Percentiles rank a stretch among this genome's conserved stretches.
Evolutionary conservation across 2,888 invertebrate species (phyloP).

Genomic region (Andrena trimmerana): DNA sequence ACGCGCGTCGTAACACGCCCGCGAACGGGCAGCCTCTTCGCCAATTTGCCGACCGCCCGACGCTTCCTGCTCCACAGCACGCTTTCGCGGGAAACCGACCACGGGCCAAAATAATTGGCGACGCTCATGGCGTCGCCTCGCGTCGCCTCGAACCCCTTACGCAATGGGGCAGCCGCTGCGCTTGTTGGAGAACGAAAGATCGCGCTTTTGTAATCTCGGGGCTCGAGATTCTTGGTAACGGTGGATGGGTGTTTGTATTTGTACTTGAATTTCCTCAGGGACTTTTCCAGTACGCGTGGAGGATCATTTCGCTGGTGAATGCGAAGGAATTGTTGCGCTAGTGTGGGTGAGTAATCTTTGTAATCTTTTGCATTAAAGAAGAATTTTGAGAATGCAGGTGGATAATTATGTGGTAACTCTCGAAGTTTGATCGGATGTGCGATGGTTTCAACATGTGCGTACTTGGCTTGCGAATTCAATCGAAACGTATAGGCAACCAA

Average conservation of each 20-base stretch:
- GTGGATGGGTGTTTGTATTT: no score
- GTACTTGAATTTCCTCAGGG: no score
- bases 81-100: slow-evolving; percentile 40
- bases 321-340: no score
- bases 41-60: slow-evolving; percentile 27
- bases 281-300: no score
- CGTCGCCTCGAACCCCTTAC: slow-evolving; percentile 34
- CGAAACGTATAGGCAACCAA: not conserved
- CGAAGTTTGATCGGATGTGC: not conserved
- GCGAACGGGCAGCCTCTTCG: slow-evolving; percentile 7
- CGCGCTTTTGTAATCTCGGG: not conserved
- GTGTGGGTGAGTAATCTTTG: no score
- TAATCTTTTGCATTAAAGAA: not conserved
- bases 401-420: no score
- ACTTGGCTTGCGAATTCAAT: no score
- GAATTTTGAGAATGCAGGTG: not conserved
- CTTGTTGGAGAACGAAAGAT: not conserved
- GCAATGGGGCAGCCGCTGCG: slow-evolving; percentile 24
- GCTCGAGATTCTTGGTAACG: no score
- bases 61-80: slow-evolving; percentile 35
- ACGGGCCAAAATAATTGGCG: slow-evolving; percentile 54
- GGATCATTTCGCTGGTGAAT: no score
- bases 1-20: slow-evolving; percentile 24
- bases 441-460: not conserved
- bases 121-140: slow-evolving; percentile 25